These are phyloP conservation scores for Aphelocoma californica DNA, from an alignment of 2,797 vertebrate genomes.

Conservation along the genomic window DNA sequence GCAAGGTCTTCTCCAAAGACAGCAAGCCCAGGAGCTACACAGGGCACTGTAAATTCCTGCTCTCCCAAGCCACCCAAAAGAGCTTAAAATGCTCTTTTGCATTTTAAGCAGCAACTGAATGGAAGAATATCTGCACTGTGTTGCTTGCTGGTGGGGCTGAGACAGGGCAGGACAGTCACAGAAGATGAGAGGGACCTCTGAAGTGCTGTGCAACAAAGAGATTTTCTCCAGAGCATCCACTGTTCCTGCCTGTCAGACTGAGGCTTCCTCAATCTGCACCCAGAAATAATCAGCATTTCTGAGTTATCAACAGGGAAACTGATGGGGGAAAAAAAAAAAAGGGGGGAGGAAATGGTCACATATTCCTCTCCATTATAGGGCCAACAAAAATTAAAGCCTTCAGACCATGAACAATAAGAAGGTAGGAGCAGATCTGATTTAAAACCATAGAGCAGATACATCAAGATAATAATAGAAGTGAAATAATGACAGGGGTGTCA, in stretches of 20 bases:
- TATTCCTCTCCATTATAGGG: not conserved
- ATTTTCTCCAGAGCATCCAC: not conserved
- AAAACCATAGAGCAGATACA: not conserved
- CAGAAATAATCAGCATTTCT: not conserved
- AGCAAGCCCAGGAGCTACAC: not conserved
- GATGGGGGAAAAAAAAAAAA: rapidly evolving
- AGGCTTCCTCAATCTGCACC: not conserved
- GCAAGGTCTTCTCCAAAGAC: not conserved
- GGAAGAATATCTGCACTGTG: rapidly evolving
- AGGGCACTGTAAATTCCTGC: not conserved
- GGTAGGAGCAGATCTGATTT: not conserved
- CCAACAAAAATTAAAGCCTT: not conserved
- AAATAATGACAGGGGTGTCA: not conserved
- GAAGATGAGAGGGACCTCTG: not conserved
- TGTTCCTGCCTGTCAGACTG: not conserved
- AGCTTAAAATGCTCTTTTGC: not conserved
- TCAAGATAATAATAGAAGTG: not conserved
- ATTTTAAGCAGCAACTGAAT: not conserved
- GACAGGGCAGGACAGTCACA: not conserved
- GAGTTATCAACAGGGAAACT: not conserved
- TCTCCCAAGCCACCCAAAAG: not conserved
- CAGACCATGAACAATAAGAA: not conserved
- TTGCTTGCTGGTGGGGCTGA: not conserved
- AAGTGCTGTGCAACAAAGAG: not conserved
- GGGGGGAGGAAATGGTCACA: rapidly evolving